Evolutionary conservation across 2,888 invertebrate species (phyloP), one percentile per base, ranked within the genome.

Genomic region (Ptychoptera albimana): DNA sequence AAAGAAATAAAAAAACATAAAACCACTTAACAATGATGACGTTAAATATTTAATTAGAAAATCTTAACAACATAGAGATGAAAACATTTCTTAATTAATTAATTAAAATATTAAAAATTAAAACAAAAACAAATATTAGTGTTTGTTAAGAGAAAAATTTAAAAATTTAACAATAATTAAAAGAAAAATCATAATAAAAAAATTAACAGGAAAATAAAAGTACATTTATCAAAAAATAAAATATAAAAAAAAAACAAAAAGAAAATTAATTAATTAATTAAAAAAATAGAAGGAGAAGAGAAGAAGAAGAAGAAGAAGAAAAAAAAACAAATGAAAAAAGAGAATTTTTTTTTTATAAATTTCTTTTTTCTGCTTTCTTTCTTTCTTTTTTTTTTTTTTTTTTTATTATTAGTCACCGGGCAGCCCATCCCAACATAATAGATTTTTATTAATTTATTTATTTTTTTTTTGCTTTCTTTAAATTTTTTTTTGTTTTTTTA

Each of bases 361-460:
- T 23, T 23, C 23, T 23, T 23, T 23, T 23, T 23, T 23, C 23
- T 23, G 23, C 7, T 23, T 23, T 23, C 7, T 23, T 23, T 23
- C 7, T 23, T 36, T 12, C 13, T 12, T 36, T n/a, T 36, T 12
- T 36, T 12, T 13, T 36, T 36, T 13, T 36, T 36, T 13, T 36
- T 36, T 13, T 12, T 12, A 12, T 36, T 36, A 36, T 13, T 36
- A 42, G 42, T 35, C 42, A 42, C 42, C 42, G 42, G 42, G 42
- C 42, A 42, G 42, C 42, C 42, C 42, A 42, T 42, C 42, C 42
- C 42, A 42, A 42, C 42, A 36, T 13, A 36, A 12, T 36, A 23
- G 23, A 23, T 23, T 23, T 23, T 23, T 23, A 23, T 23, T 23
- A 23, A 23, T 23, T 23, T 5, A 5, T 23, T 23, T 23, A 23